Conservation (phyloP, 2,797 vertebrate genomes). For the Prunella strophiata region DNA sequence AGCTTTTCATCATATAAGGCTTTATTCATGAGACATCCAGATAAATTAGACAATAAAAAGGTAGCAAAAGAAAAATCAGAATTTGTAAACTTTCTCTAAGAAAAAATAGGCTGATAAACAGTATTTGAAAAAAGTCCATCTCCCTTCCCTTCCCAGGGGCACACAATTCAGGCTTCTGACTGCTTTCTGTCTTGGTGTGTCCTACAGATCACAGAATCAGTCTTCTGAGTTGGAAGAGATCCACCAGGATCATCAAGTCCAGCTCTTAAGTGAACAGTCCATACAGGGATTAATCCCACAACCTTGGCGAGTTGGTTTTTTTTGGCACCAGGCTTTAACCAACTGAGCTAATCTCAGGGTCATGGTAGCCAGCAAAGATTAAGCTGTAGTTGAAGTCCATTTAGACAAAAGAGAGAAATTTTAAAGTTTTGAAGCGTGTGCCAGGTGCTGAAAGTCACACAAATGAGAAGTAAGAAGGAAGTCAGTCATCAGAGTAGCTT, state of each 20-base stretch:
- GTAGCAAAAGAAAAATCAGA: neutral
- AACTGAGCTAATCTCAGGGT: neutral
- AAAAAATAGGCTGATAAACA: neutral
- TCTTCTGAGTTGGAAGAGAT: neutral
- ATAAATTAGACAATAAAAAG: neutral
- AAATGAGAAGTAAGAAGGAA: neutral
- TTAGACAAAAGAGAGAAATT: neutral
- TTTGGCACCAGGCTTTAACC: neutral
- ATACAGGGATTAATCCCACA: neutral
- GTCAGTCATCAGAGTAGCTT: neutral
- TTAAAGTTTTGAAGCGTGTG: neutral
- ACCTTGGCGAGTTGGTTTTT: neutral
- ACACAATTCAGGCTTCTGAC: neutral
- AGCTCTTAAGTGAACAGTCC: neutral
- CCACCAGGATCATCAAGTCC: neutral
- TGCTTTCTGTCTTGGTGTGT: neutral
- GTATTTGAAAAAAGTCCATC: neutral
- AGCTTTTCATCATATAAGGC: neutral
- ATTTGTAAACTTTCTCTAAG: neutral
- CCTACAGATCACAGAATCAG: neutral
- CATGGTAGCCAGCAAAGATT: neutral
- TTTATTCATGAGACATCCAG: neutral
- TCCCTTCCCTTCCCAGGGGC: neutral
- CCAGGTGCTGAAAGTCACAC: neutral
- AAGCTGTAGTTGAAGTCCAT: neutral